Base-by-base conservation (phyloP, 1,140 invertebrate species). In the Drosophila obscura region DNA sequence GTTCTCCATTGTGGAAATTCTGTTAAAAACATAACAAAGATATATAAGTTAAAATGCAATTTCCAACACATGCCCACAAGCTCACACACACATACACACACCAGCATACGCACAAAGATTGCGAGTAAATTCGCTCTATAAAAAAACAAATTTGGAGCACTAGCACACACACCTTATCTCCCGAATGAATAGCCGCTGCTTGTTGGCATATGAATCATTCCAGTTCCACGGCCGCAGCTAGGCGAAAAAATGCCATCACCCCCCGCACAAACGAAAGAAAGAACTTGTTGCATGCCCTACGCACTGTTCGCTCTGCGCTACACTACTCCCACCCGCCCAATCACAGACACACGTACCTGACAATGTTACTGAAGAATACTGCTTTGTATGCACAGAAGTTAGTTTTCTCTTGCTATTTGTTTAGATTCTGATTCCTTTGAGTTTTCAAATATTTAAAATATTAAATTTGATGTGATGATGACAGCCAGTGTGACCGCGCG, bases 251-350 rank as follows among this genome's bases (percentile, higher is more conserved):
- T 57, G 80, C 44, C 79, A 85, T 65, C 81, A 64, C 80, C 59
- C 39, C 35, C 51, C 46, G 63, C 57, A 60, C 61, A 26, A 51
- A 41, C 48, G 45, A 49, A 53, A 74, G 46, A 75, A 73, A 68
- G 35, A 64, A 80, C 81, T 85, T 85, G 81, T 85, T 85, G 81
- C 81, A 71, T 46, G 59, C 61, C n/a, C 28, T 59, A 62, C 13
- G 15, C 80, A 55, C 62, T n/a, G 74, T 81, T 81, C 52, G 48
- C 62, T 51, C 53, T 24, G 24, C 55, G 15, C 35, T n/a, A n/a
- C n/a, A n/a, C n/a, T n/a, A n/a, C n/a, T 1, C 6, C 22, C 9
- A 4, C 15, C 9, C 31, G 2, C 28, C 8, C 55, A 16, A 48
- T 50, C 9, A 11, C 31, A n/a, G 9, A 22, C 51, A 7, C n/a